Evolutionary conservation across 2,113 vertebrate species (phyloP).

Genomic region (Orientallactaga bullata): DNA sequence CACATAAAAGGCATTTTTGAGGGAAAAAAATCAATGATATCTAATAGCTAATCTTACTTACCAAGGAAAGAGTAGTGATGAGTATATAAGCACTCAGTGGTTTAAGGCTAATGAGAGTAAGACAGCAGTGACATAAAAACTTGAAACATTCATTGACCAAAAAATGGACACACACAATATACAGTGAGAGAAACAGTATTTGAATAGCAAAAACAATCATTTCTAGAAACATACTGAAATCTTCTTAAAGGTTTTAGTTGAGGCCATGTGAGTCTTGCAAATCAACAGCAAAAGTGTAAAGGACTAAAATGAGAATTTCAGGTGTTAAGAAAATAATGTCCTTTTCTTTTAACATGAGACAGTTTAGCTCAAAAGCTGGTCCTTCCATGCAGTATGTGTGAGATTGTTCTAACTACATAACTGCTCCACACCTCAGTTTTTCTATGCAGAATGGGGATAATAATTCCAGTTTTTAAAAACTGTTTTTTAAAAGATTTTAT

Average conservation of each 20-base stretch:
- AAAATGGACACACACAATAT: not conserved
- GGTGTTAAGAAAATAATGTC: not conserved
- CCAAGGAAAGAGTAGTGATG: not conserved
- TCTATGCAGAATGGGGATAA: not conserved
- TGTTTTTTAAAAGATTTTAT: too few species aligned
- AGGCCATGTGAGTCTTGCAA: not conserved
- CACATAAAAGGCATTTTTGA: slow-evolving; percentile 38
- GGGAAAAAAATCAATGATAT: not conserved
- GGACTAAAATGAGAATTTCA: not conserved
- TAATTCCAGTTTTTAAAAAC: not conserved
- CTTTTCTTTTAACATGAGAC: not conserved
- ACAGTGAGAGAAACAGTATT: not conserved
- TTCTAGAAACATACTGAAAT: not conserved
- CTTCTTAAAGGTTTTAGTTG: not conserved
- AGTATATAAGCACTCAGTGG: not conserved
- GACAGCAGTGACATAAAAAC: not conserved
- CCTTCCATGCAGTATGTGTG: not conserved
- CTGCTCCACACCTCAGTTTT: not conserved
- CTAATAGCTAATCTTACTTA: not conserved
- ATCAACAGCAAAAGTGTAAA: not conserved
- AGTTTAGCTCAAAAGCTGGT: not conserved
- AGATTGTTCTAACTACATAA: not conserved
- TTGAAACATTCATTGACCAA: not conserved
- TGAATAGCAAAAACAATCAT: not conserved
- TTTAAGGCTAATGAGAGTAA: not conserved